Percentiles rank a stretch among this genome's conserved stretches.
These are phyloP conservation scores for Megamerina dolium DNA, from an alignment of 2,888 invertebrate species.

Conservation along the genomic window DNA sequence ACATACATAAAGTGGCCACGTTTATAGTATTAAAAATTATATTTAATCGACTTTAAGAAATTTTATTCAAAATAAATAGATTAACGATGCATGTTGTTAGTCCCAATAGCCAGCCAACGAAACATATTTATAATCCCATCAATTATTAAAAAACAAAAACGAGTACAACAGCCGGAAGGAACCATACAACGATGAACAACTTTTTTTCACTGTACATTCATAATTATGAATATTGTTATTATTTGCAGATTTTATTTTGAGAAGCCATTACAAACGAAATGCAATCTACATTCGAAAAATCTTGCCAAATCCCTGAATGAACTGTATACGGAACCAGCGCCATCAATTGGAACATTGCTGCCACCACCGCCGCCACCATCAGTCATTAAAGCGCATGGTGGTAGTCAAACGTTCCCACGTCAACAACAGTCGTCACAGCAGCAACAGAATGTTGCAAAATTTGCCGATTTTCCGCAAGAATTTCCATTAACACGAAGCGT, in stretches of 20 bases:
- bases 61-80: no score
- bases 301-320: constrained; percentile 48
- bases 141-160: no score
- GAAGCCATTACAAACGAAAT: constrained; percentile 38
- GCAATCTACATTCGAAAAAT: constrained; percentile 44
- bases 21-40: no score
- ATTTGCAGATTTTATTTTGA: constrained; percentile 42
- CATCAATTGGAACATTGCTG: constrained; percentile 21
- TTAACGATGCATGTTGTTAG: no score
- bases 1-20: no score
- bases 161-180: no score
- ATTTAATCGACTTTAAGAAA: no score
- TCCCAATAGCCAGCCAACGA: no score
- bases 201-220: no score
- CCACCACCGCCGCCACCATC: constrained; percentile 24
- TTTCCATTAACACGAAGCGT: constrained; percentile 47
- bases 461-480: constrained; percentile 37
- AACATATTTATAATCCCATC: no score
- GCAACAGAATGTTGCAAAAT: constrained; percentile 18
- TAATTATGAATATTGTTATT: no score
- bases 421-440: constrained; percentile 14
- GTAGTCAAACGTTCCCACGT: constrained; percentile 23
- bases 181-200: no score
- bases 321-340: constrained; percentile 41
- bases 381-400: constrained; percentile 16